phyloP scores from a whole-genome alignment of 2,888 invertebrate species.

The Physocephala rufipes region DNA sequence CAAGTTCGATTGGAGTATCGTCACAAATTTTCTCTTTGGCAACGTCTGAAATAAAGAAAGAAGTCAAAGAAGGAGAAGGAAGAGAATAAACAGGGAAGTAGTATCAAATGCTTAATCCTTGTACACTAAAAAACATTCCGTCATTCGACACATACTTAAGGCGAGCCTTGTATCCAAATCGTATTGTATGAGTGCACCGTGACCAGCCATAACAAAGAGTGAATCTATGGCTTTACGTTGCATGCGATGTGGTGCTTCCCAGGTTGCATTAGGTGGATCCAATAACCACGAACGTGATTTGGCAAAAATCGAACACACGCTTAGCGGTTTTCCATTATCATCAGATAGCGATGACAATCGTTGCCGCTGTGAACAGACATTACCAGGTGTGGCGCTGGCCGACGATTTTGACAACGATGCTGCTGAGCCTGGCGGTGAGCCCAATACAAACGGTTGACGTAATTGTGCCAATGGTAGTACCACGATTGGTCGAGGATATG shows the following conservation, averaged over 20 bases:
- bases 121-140: neutral
- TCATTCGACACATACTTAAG: slow-evolving; percentile 54
- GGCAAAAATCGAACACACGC: slow-evolving; percentile 84
- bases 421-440: slow-evolving; percentile 58
- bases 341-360: slow-evolving; percentile 78
- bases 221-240: slow-evolving; percentile 77
- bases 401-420: slow-evolving; percentile 37
- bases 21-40: slow-evolving; percentile 87
- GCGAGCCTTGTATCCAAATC: slow-evolving; percentile 81
- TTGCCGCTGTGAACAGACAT: slow-evolving; percentile 67
- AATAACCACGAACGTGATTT: slow-evolving; percentile 77
- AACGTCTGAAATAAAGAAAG: slow-evolving; percentile 67
- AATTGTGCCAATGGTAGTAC: slow-evolving; percentile 87
- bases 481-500: slow-evolving; percentile 86
- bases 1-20: slow-evolving; percentile 85
- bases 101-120: no score
- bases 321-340: slow-evolving; percentile 74
- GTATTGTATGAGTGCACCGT: slow-evolving; percentile 88
- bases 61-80: neutral
- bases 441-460: slow-evolving; percentile 71
- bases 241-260: slow-evolving; percentile 63
- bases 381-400: slow-evolving; percentile 27
- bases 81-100: neutral
- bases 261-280: slow-evolving; percentile 66
- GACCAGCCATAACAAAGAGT: slow-evolving; percentile 89